Evolutionary conservation across 2,113 vertebrate species (phyloP), one percentile per base, ranked within the genome.

Genomic region (Tenebrosternarchus preto): DNA sequence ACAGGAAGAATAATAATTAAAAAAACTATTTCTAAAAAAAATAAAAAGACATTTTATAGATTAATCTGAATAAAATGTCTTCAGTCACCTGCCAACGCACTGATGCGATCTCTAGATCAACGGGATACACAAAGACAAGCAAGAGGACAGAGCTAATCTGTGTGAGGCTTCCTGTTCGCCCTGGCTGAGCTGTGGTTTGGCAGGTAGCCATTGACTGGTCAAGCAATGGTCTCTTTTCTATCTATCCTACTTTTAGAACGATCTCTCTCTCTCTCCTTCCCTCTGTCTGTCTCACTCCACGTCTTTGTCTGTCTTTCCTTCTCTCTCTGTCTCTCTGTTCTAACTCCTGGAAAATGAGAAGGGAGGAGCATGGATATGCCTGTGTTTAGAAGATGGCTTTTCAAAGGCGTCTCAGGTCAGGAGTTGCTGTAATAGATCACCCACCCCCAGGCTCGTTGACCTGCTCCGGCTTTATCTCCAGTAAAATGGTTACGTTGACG

Each of bases 151-250:
- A 53, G 20, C 39, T 66, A 22, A 39, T 80, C 22, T 33, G 5
- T 56, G 9, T 73, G 12, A 73, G 64, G 7, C 29, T 64, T n/a
- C 64, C 15, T 8, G 33, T 39, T 39, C 39, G 73, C 84, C 67
- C 77, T 82, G 78, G 73, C 77, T 85, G 85, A 89, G 77, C 60
- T 31, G 69, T 78, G 57, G 78, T 86, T 81, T 84, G 85, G 89
- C 87, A 86, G 87, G 82, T 78, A 85, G 89, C 90, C 90, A 90
- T 85, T 78, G 88, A 87, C 87, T 73, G 84, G 78, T 90, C 90
- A 91, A 88, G 89, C 91, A 89, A 86, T 90, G 87, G 84, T 87
- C 87, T 87, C 74, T 53, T 88, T 50, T 85, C 78, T 56, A 77
- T 80, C 82, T 87, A 87, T 78, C 89, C 92, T 91, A 90, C 83